Percentiles rank a stretch among this genome's conserved stretches.
Conservation (phyloP, 2,797 vertebrate species). For the Tokudaia muenninki region DNA sequence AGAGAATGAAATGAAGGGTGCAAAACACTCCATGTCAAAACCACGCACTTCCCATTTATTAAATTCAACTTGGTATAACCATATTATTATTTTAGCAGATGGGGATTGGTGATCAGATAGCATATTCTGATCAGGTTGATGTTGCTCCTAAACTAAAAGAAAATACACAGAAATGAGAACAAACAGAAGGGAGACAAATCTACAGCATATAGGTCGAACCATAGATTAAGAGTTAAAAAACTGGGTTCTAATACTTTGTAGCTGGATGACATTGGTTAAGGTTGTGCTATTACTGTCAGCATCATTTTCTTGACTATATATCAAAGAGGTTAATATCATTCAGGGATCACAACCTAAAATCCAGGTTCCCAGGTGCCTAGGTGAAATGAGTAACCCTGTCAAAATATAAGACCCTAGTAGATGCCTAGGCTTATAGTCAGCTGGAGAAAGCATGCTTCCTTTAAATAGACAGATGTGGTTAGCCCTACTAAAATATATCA, state of each 20-base stretch:
- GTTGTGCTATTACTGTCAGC: not conserved
- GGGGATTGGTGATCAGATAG: not conserved
- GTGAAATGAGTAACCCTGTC: not conserved
- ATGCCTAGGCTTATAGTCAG: not conserved
- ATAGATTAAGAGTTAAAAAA: constrained; percentile 1
- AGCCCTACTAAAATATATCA: not conserved
- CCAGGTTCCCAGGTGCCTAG: not conserved
- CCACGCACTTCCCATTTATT: not conserved
- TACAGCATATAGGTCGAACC: not conserved
- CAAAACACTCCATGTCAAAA: not conserved
- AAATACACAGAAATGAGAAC: not conserved
- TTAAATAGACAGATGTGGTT: not conserved
- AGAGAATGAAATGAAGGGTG: constrained; percentile 25
- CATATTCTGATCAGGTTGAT: not conserved
- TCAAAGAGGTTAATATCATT: constrained; percentile 16
- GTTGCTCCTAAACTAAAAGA: not conserved
- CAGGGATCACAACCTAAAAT: constrained; percentile 1
- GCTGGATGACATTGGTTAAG: not conserved
- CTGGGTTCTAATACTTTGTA: not conserved
- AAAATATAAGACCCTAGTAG: not conserved
- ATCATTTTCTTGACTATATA: constrained; percentile 25
- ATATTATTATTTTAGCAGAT: constrained; percentile 14
- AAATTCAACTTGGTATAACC: constrained; percentile 3
- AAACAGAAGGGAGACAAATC: constrained; percentile 20
- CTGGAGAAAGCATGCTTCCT: not conserved